Percentiles rank a stretch among this genome's conserved stretches.
Conservation (phyloP, 2,888 invertebrate genomes). For the Herminia tarsipennalis region DNA sequence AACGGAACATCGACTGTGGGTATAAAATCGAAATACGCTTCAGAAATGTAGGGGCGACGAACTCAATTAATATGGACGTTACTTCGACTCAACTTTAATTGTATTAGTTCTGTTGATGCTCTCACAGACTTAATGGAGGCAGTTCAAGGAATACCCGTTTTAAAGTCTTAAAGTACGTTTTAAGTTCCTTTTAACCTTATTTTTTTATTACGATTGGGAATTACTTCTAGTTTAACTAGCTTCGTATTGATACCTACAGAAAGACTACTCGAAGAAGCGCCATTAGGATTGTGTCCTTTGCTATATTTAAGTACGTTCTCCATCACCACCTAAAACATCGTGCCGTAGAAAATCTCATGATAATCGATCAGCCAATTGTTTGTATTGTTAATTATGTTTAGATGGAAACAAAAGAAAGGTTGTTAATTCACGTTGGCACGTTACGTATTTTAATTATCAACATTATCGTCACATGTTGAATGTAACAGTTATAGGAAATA, state of each 20-base stretch:
- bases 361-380: slow-evolving; percentile 15
- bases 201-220: background rate
- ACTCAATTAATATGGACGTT: slow-evolving; percentile 21
- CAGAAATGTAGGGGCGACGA: too few relatives aligned
- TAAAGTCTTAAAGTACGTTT: background rate
- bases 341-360: slow-evolving; percentile 12
- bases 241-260: too few relatives aligned
- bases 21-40: too few relatives aligned
- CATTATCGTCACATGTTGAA: too few relatives aligned
- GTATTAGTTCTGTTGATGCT: slow-evolving; percentile 11
- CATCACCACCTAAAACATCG: too few relatives aligned
- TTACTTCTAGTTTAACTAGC: slow-evolving; percentile 2
- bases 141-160: slow-evolving; percentile 21
- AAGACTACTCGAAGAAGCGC: too few relatives aligned
- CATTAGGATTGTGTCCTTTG: too few relatives aligned
- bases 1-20: too few relatives aligned
- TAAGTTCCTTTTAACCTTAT: background rate
- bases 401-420: slow-evolving; percentile 4
- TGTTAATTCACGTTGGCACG: slow-evolving; percentile 12
- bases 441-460: too few relatives aligned
- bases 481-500: too few relatives aligned
- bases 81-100: slow-evolving; percentile 29
- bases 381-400: slow-evolving; percentile 4
- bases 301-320: too few relatives aligned
- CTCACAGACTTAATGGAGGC: background rate